Evolutionary conservation across 2,888 invertebrate species (phyloP).

Genomic region (Pollenia angustigena): DNA sequence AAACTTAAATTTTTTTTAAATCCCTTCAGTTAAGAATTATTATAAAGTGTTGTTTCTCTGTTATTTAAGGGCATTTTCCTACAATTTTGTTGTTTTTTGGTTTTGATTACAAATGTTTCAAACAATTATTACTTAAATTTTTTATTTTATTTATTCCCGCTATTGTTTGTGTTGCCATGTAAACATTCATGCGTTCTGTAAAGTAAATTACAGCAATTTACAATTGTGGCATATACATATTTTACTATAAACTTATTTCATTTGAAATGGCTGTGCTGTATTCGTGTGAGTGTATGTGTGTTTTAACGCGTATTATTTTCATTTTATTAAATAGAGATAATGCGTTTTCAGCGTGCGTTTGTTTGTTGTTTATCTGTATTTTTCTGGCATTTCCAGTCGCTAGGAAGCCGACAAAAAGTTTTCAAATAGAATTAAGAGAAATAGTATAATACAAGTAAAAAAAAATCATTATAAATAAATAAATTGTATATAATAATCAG

Average conservation of each 20-base stretch:
- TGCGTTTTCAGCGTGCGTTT: constrained; percentile 36
- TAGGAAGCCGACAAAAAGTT: constrained; percentile 15
- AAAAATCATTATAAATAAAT: neutral
- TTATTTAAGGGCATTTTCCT: neutral
- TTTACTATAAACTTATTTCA: neutral
- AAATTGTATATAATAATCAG: neutral
- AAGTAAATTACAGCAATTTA: constrained; percentile 6
- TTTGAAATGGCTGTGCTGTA: neutral
- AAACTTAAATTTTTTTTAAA: no score
- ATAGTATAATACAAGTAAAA: neutral
- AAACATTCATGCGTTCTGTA: constrained; percentile 3
- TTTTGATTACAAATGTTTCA: constrained; percentile 4
- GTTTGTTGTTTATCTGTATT: constrained; percentile 6
- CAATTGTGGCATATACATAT: constrained; percentile 26
- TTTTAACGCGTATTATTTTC: constrained; percentile 7
- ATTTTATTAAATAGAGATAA: constrained; percentile 39
- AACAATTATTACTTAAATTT: neutral
- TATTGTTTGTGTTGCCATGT: constrained; percentile 9
- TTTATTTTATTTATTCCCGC: neutral
- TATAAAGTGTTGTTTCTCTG: no score
- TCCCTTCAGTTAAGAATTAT: no score
- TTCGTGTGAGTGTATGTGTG: neutral
- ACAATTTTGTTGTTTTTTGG: neutral
- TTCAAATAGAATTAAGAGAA: neutral
- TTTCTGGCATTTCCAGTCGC: neutral